Base-by-base conservation (phyloP, 1,140 invertebrate species). In the Ooceraea biroi region DNA sequence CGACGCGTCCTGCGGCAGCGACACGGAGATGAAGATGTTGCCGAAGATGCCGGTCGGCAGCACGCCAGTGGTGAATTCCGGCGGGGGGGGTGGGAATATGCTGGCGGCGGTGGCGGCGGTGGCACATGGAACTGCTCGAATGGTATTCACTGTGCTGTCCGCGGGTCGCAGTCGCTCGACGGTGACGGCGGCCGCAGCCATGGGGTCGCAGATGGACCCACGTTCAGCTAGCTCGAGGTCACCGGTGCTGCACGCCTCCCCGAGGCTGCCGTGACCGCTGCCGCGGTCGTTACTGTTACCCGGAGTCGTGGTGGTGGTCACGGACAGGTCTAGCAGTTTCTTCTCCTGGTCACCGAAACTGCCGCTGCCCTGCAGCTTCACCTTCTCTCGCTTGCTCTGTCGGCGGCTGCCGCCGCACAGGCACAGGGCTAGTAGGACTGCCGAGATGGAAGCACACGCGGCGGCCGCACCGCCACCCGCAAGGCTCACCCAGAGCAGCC, bases 281-380 rank as follows among this genome's bases (percentile, higher is more conserved):
- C 85, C 89, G 4, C 91, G 88, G 5, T 93, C 93, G 71, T 92
- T 93, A 72, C 88, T 89, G 71, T 91, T 95, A 19, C 97, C 95
- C 83, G 97, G 96, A 3, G 97, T 97, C 82, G 95, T 96, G 73
- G 95, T 96, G 0, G 97, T 97, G 2, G 97, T 97, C 19, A 97
- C 97, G 68, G 96, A 97, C 19, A 97, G 95, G 89, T 97, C 97
- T 41, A 98, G 95, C 7, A 98, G 93, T 85, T 97, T 97, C 92
- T 98, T 98, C 89, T 98, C 97, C 93, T 98, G 97, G 74, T 98
- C 97, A 22, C 96, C 97, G 90, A 97, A 97, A 91, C 97, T 97
- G 48, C 96, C 95, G 90, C 97, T 97, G 0, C 96, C 95, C 91
- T 96, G 96, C 19, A 97, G 94, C 82, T 96, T 96, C 25, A 95